Evolutionary conservation across 2,113 vertebrate species (phyloP).

Genomic region (Catagonus wagneri): DNA sequence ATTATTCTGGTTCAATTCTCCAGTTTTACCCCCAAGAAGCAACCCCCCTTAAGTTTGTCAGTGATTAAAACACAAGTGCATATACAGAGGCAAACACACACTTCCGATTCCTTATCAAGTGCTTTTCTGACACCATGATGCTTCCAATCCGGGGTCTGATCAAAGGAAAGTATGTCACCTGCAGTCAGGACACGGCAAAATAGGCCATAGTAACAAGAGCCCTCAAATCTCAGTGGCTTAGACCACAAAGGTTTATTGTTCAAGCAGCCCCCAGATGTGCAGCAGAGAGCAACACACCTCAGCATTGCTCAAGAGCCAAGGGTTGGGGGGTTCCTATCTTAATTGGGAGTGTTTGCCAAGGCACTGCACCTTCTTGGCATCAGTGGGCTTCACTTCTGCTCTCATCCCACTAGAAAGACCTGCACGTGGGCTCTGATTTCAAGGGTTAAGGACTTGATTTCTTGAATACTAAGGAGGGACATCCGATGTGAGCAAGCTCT

Average conservation of each 20-base stretch:
- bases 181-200: not conserved
- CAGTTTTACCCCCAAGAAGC: not conserved
- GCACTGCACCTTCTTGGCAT: not conserved
- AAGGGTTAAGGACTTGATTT: not conserved
- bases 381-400: not conserved
- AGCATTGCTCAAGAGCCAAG: not conserved
- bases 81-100: not conserved
- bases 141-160: not conserved
- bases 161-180: not conserved
- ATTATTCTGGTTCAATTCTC: not conserved
- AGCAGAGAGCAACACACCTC: not conserved
- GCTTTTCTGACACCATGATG: not conserved
- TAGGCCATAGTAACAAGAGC: not conserved
- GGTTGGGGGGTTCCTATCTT: too few relatives aligned
- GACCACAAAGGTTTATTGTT: not conserved
- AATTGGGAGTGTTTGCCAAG: rapidly evolving
- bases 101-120: not conserved
- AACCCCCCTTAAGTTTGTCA: not conserved
- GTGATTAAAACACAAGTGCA: constrained; percentile 2
- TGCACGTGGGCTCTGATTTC: not conserved
- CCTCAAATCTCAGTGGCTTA: not conserved
- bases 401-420: not conserved
- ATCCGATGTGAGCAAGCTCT: not conserved
- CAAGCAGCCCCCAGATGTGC: not conserved
- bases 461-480: not conserved